Conservation (phyloP, 2,797 vertebrate species). For the Gallinago nigripennis region DNA sequence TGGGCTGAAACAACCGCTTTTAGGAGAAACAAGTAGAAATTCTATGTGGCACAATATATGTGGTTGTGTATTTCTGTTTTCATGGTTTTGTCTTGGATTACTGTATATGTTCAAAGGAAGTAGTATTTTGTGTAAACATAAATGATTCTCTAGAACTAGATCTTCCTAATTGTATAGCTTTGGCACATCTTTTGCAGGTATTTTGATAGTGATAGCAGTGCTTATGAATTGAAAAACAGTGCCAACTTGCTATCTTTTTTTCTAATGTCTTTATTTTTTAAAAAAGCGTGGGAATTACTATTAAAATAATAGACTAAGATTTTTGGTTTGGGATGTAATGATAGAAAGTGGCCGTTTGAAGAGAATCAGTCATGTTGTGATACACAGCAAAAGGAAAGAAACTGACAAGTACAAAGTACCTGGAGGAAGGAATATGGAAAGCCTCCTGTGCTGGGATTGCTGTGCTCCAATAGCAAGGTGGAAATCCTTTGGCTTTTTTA, state of each 20-base stretch:
- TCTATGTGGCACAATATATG: background rate
- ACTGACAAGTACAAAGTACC: background rate
- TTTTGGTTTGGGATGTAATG: background rate
- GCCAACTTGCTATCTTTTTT: background rate
- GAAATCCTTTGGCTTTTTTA: constrained; percentile 35
- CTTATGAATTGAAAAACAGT: background rate
- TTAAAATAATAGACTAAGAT: background rate
- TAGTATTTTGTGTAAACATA: background rate
- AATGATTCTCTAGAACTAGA: background rate
- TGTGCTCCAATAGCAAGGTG: background rate
- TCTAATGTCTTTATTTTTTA: background rate
- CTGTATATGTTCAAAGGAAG: background rate
- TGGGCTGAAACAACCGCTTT: background rate
- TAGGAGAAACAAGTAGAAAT: background rate
- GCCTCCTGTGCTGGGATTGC: constrained; percentile 18
- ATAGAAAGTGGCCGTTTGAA: background rate
- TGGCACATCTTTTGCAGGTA: background rate
- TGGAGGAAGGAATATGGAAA: background rate
- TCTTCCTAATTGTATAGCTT: background rate
- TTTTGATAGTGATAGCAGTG: background rate
- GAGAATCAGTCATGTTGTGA: background rate
- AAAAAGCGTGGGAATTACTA: background rate
- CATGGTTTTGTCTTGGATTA: constrained; percentile 13
- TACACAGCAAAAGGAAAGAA: background rate
- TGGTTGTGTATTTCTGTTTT: background rate